A percentile compares a stretch with the other conserved stretches of the same genome.
Evolutionary conservation across 1,140 invertebrate genomes (phyloP).

Genomic region (Mycetomoellerius zeteki): DNA sequence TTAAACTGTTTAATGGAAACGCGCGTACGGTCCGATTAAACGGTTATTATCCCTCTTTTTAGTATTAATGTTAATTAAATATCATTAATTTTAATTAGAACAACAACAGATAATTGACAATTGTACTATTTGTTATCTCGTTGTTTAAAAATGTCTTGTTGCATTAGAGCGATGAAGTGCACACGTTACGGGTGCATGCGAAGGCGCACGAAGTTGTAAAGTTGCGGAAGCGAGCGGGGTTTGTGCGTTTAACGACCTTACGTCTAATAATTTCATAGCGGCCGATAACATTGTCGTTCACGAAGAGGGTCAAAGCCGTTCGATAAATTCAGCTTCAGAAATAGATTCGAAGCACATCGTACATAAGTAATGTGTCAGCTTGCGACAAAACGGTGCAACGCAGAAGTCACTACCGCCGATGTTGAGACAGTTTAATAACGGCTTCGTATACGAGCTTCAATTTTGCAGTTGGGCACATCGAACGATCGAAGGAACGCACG

Average conservation of each 20-base stretch:
- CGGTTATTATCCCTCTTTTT: background rate
- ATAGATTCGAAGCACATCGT: slow-evolving; percentile 20
- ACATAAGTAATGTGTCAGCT: slow-evolving; percentile 8
- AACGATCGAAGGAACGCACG: slow-evolving; percentile 1
- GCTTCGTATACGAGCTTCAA: background rate
- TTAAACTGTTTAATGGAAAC: background rate
- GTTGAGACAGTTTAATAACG: slow-evolving; percentile 14
- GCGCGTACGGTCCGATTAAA: background rate
- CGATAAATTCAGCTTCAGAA: slow-evolving; percentile 33
- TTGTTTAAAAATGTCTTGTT: background rate
- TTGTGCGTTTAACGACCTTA: slow-evolving; percentile 56
- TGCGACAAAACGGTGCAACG: background rate
- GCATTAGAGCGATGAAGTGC: background rate
- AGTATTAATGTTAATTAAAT: background rate
- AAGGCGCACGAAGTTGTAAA: background rate
- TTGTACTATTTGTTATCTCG: background rate
- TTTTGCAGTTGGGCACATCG: slow-evolving; percentile 29
- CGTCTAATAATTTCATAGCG: slow-evolving; percentile 52
- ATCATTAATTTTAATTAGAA: background rate
- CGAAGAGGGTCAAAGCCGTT: slow-evolving; percentile 42
- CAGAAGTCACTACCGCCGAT: background rate
- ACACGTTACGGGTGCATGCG: background rate
- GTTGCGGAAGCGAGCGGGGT: slow-evolving; percentile 4
- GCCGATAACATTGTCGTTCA: slow-evolving; percentile 32
- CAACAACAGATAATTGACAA: background rate